These are phyloP conservation scores for Aphrocallistes beatrix DNA, from an alignment of 37 sponge, comb jelly and placozoan genomes.

Conservation along the genomic window DNA sequence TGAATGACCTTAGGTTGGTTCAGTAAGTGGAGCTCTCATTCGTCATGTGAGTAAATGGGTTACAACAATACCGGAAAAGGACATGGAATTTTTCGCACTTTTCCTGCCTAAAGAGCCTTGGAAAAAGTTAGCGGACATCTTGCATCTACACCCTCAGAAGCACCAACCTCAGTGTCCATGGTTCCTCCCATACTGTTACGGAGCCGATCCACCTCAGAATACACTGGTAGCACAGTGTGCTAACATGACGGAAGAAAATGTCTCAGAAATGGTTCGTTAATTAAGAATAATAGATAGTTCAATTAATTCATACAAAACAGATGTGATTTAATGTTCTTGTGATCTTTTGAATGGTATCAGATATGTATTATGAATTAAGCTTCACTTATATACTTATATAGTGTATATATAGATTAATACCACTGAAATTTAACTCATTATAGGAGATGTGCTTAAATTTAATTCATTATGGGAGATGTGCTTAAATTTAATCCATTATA, in stretches of 20 bases:
- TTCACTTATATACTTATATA: no score
- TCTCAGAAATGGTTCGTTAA: neutral
- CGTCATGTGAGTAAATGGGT: conserved; percentile 1
- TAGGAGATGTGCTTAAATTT: neutral
- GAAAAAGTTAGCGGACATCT: neutral
- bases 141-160: neutral
- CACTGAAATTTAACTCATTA: no score
- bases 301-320: no score
- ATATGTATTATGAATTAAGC: no score
- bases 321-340: no score
- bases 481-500: neutral
- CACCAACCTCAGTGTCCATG: conserved; percentile 19
- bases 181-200: conserved; percentile 11
- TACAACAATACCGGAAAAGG: neutral
- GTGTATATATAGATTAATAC: no score
- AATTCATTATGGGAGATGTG: neutral
- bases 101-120: conserved; percentile 8
- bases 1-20: neutral
- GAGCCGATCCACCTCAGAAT: neutral
- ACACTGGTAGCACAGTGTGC: conserved; percentile 1
- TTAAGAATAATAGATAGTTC: no score
- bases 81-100: neutral
- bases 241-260: conserved; percentile 7
- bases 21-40: neutral
- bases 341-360: neutral